Evolutionary conservation across 30 jellyfish, hydroid and myxozoan species (phyloP), one percentile per base, ranked within the genome.

Genomic region (Aurelia coerulea): DNA sequence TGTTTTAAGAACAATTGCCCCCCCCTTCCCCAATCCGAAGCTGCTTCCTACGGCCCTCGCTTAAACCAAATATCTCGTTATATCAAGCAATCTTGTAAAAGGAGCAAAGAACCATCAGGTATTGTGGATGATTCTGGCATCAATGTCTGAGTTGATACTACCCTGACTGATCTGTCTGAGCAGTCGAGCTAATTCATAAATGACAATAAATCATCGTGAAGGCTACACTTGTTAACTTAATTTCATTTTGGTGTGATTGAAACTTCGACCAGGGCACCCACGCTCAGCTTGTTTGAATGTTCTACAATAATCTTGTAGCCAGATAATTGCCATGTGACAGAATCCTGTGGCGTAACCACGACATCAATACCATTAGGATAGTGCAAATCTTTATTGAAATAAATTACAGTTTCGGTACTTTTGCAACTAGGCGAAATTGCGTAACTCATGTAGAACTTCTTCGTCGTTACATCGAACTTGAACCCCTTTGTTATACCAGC

Each of bases 401-500:
- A 95, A n/a, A 95, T 76, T 35, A 76, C 79, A 17, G 96, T 84
- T 46, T 88, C 85, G 16, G 73, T 71, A 73, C 97, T 87, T 66
- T 80, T 71, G 82, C 97, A 95, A 59, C 52, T 58, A 10, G 83
- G 72, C 18, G 92, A 58, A 7, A 78, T 78, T 12, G 91, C 85
- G 78, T 66, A 95, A 16, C 82, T 67, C 80, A 95, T 50, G 33
- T 60, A 11, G 65, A 95, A 95, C 50, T 58, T 78, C 74, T 80
- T 80, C 14, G 97, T 73, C 17, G 32, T 79, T 41, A 17, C 71
- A 41, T 95, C 94, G 78, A 95, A 95, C 46, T 56, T 12, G 78
- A 60, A 95, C 14, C 81, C 75, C 11, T 83, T 76, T 17, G 97
- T 95, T 32, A 58, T 49, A 14, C 99, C 99, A 16, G 99, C 97